Evolutionary conservation across 1,140 invertebrate species (phyloP).

Genomic region (Calephelis nemesis): DNA sequence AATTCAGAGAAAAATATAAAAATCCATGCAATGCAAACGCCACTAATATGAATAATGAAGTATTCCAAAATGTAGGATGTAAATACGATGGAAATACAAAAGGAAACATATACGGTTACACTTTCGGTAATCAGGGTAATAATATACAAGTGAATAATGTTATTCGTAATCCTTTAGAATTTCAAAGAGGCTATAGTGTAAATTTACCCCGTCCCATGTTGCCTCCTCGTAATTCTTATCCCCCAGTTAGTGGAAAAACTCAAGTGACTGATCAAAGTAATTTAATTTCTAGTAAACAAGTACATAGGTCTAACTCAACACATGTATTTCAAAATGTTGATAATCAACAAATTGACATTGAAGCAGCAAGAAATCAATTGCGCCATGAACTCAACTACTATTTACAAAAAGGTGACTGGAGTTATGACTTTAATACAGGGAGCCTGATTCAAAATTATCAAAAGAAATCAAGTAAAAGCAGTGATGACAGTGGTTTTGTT

Average conservation of each 20-base stretch:
- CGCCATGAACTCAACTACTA: conserved; percentile 73
- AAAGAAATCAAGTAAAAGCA: conserved; percentile 75
- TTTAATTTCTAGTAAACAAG: conserved; percentile 74
- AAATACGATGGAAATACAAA: conserved; percentile 64
- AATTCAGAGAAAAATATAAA: conserved; percentile 82
- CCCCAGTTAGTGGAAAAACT: conserved; percentile 78
- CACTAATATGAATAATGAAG: conserved; percentile 65
- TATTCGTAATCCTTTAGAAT: conserved; percentile 78
- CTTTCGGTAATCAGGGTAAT: conserved; percentile 77
- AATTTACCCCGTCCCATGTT: conserved; percentile 79
- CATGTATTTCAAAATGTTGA: conserved; percentile 76
- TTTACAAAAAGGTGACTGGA: conserved; percentile 75
- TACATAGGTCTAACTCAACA: conserved; percentile 78
- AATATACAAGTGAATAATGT: conserved; percentile 68
- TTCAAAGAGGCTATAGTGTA: conserved; percentile 78
- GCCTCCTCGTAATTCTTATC: conserved; percentile 81
- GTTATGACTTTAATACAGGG: conserved; percentile 72
- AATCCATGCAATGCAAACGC: conserved; percentile 67
- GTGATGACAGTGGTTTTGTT: conserved; percentile 74
- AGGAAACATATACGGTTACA: conserved; percentile 70
- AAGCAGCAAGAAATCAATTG: conserved; percentile 69
- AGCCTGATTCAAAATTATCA: conserved; percentile 75
- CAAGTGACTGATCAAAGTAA: conserved; percentile 74
- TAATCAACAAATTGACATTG: conserved; percentile 65
- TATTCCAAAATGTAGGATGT: conserved; percentile 69